Evolutionary conservation across 2,797 vertebrate species (phyloP).

Genomic region (Discoglossus pictus): DNA sequence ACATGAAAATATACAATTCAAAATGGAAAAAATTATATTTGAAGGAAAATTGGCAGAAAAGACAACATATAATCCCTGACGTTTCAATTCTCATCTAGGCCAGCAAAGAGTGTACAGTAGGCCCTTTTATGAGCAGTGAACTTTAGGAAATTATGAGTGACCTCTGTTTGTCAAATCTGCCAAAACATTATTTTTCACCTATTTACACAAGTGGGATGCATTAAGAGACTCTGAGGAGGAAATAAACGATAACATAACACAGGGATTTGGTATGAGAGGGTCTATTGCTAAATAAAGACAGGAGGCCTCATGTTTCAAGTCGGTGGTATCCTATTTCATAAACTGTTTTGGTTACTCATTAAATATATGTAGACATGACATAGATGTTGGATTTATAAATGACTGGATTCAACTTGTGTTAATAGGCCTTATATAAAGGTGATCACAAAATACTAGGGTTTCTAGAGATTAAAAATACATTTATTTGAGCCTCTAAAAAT

Average conservation of each 20-base stretch:
- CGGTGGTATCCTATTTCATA: constrained; percentile 37
- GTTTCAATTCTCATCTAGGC: constrained; percentile 42
- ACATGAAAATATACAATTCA: constrained; percentile 49
- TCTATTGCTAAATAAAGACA: constrained; percentile 38
- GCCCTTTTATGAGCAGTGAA: constrained; percentile 45
- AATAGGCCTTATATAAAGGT: constrained; percentile 10
- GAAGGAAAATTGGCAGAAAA: constrained; percentile 51
- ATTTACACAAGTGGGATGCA: constrained; percentile 49
- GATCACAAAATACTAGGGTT: constrained; percentile 21
- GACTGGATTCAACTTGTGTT: constrained; percentile 7
- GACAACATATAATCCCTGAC: constrained; percentile 45
- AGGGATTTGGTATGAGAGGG: constrained; percentile 31
- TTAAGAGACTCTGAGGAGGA: constrained; percentile 39
- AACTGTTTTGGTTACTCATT: constrained; percentile 14
- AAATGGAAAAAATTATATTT: constrained; percentile 35
- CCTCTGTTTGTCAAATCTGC: constrained; percentile 48
- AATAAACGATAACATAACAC: constrained; percentile 47
- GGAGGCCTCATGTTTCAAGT: constrained; percentile 31
- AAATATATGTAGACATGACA: constrained; percentile 21
- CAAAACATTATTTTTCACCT: constrained; percentile 53
- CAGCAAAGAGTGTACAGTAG: constrained; percentile 39
- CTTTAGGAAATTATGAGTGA: constrained; percentile 49
- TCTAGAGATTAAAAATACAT: too few relatives aligned
- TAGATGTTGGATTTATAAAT: constrained; percentile 22
- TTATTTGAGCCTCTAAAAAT: too few relatives aligned